phyloP scores from a whole-genome alignment of 2,888 invertebrate genomes.

The Mesorhabditis belari region DNA sequence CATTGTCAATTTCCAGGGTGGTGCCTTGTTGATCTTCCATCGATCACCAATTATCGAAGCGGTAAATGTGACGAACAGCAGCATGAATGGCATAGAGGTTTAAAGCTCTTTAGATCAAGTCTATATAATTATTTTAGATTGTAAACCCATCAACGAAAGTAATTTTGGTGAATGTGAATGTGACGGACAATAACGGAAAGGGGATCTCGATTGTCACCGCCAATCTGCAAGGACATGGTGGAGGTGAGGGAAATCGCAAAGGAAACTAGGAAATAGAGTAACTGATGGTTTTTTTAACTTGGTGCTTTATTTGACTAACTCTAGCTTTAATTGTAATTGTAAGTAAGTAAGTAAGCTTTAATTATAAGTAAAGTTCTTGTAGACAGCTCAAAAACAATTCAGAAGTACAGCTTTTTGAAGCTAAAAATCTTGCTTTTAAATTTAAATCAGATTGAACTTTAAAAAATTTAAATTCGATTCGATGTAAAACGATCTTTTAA shows the following conservation, averaged over 20 bases:
- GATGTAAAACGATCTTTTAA: neutral
- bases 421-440: no score
- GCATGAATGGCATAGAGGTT: constrained; percentile 77
- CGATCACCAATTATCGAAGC: constrained; percentile 75
- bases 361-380: no score
- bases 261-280: neutral
- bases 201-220: constrained; percentile 82
- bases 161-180: constrained; percentile 38
- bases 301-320: no score
- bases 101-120: neutral
- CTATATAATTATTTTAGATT: constrained; percentile 18
- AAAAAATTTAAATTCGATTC: no score
- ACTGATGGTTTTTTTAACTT: no score
- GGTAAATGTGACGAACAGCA: constrained; percentile 71
- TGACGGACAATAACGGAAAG: constrained; percentile 71
- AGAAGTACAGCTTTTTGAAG: neutral
- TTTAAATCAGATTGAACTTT: no score
- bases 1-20: neutral
- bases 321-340: no score
- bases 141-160: constrained; percentile 39
- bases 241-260: constrained; percentile 7
- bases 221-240: constrained; percentile 61
- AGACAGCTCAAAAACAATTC: no score
- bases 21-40: constrained; percentile 71
- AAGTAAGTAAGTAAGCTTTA: no score